Base-by-base conservation (phyloP, 2,797 vertebrate species). In the Neosalanx taihuensis region DNA sequence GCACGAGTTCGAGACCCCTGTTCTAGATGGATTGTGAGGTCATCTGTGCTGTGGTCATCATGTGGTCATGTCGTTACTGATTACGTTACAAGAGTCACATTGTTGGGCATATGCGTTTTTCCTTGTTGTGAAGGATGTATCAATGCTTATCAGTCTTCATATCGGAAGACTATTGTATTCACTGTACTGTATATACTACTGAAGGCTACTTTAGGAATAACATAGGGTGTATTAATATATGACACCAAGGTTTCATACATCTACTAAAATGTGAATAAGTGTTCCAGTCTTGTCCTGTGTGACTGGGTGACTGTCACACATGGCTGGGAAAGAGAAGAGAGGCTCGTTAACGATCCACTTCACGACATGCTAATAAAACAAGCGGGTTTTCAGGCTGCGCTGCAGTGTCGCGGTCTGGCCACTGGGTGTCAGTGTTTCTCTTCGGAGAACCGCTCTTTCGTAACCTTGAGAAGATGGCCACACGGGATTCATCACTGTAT, bases 391-490 rank as follows among this genome's bases (percentile, higher is more conserved):
- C 10, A 37, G 23, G 18, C 57, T 41, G n/a, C 9, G 51, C 49
- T 87, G 79, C 78, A 84, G 69, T 61, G 51, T 57, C 67, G 6
- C n/a, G 37, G 51, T 70, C 60, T 49, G 62, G 59, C 87, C 86
- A 87, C 84, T 72, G 90, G 89, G 85, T 86, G 89, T 87, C 88
- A 89, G 83, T 91, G 81, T 89, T 84, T 71, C 31, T 79, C 84
- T 71, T 57, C 70, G 49, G 74, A 81, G 35, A 74, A 23, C 76
- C 51, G 77, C 74, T 69, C 63, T 79, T 68, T 71, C 62, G 71
- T 83, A 79, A 82, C 83, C 81, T 86, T 87, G 79, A 84, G 72
- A 74, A 49, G 58, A 81, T 37, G 30, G 62, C 67, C 58, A 0
- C 37, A 41, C 68, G 74, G 65, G 63, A 67, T 67, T 41, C 9